These are phyloP conservation scores for Drosophila bipectinata DNA, from an alignment of 1,140 invertebrate species.

Conservation along the genomic window DNA sequence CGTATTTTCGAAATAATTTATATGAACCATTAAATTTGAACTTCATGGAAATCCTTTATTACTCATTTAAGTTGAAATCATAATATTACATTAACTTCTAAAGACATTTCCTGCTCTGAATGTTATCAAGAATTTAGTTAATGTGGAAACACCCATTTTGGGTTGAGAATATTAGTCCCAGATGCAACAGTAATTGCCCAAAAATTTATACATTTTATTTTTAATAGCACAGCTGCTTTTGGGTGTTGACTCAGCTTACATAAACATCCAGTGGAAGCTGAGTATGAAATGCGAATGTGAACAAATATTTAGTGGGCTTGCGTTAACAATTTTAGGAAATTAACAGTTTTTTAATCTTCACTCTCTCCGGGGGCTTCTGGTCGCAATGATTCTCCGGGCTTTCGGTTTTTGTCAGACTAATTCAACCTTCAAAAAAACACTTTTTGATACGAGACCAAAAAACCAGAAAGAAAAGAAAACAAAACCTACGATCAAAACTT, in stretches of 20 bases:
- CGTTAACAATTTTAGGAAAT: conserved; percentile 60
- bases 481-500: conserved; percentile 57
- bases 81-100: neutral
- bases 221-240: neutral
- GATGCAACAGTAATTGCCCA: conserved; percentile 21
- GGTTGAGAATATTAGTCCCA: neutral
- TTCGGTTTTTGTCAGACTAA: conserved; percentile 31
- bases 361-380: conserved; percentile 17
- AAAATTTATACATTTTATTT: neutral
- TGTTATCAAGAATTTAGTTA: neutral
- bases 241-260: conserved; percentile 64
- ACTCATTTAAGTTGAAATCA: neutral
- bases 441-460: conserved; percentile 38
- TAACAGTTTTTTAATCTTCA: conserved; percentile 68
- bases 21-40: neutral
- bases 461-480: conserved; percentile 43
- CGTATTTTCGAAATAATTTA: neutral
- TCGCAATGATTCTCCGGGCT: conserved; percentile 14
- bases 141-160: neutral
- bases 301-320: conserved; percentile 69
- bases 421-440: conserved; percentile 70
- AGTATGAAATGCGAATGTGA: conserved; percentile 31
- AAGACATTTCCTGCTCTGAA: neutral
- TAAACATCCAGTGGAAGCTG: conserved; percentile 36
- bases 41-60: neutral